These are phyloP conservation scores for Cryptosula pallasiana DNA, from an alignment of 2,888 invertebrate genomes.

Conservation along the genomic window DNA sequence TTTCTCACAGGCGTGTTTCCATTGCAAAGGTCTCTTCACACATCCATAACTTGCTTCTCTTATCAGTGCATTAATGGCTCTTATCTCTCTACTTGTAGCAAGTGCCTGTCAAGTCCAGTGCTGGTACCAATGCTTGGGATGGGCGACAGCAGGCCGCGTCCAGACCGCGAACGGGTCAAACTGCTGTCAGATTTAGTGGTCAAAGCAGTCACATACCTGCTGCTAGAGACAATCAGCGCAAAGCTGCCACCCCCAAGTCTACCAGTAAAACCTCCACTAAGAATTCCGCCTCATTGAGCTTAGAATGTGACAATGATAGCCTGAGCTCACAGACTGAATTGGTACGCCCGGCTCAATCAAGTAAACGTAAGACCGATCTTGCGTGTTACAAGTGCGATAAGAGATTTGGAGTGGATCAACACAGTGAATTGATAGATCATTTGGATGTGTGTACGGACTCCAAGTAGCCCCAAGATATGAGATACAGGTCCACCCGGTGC, in stretches of 20 bases:
- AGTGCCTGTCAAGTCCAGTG: background rate
- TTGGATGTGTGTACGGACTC: slow-evolving; percentile 12
- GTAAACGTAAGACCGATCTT: slow-evolving; percentile 14
- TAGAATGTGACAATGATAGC: background rate
- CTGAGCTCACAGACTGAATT: slow-evolving; percentile 2
- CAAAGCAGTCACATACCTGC: background rate
- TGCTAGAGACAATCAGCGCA: background rate
- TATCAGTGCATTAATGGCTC: no score
- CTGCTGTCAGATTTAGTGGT: slow-evolving; percentile 3
- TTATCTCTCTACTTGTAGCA: no score
- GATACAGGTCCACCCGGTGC: no score
- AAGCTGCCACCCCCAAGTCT: background rate
- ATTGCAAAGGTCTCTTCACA: no score
- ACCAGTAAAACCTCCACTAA: background rate
- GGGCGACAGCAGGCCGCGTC: slow-evolving; percentile 16
- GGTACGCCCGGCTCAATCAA: background rate
- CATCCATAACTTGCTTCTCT: no score
- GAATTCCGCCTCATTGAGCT: background rate
- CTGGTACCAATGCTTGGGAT: slow-evolving; percentile 19
- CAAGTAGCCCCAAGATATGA: no score
- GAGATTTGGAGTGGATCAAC: slow-evolving; percentile 5
- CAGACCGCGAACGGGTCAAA: background rate
- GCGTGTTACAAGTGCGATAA: slow-evolving; percentile 20
- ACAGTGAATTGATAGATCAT: slow-evolving; percentile 19
- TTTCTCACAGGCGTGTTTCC: no score